Conservation (phyloP, 2,113 vertebrate genomes). For the Isurus oxyrinchus region DNA sequence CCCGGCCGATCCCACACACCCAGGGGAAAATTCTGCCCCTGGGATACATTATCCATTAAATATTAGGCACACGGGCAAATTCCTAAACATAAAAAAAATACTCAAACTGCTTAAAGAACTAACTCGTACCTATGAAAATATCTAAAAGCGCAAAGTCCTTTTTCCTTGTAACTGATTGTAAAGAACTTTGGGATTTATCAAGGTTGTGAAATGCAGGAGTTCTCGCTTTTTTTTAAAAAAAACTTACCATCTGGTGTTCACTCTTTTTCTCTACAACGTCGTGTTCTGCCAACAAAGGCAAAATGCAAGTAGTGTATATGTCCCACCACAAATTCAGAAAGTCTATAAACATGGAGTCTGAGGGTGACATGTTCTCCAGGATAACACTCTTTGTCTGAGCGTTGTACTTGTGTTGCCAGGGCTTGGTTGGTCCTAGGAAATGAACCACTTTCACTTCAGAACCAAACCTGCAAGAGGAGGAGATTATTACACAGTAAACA, state of each 20-base stretch:
- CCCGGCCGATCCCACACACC: too few relatives aligned
- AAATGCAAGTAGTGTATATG: constrained; percentile 51
- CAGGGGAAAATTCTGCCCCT: too few relatives aligned
- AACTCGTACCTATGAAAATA: not conserved
- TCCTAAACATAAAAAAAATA: not conserved
- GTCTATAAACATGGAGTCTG: constrained; percentile 41
- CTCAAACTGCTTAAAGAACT: not conserved
- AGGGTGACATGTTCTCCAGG: constrained; percentile 37
- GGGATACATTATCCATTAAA: not conserved
- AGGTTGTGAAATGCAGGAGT: not conserved
- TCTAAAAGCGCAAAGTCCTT: not conserved
- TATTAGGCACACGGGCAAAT: not conserved
- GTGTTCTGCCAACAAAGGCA: constrained; percentile 44
- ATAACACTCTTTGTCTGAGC: constrained; percentile 46
- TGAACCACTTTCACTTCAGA: constrained; percentile 73
- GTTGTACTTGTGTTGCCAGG: constrained; percentile 63
- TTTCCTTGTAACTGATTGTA: not conserved
- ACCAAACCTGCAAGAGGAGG: constrained; percentile 62
- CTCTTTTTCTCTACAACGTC: not conserved
- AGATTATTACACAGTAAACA: not conserved
- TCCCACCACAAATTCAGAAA: constrained; percentile 73
- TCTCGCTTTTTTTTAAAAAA: not conserved
- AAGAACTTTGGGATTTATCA: not conserved
- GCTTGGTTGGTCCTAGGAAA: constrained; percentile 72
- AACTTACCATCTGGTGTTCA: not conserved